Percentiles rank a stretch among this genome's conserved stretches.
Conservation (phyloP, 2,113 vertebrate genomes). For the Phrynosoma platyrhinos region DNA sequence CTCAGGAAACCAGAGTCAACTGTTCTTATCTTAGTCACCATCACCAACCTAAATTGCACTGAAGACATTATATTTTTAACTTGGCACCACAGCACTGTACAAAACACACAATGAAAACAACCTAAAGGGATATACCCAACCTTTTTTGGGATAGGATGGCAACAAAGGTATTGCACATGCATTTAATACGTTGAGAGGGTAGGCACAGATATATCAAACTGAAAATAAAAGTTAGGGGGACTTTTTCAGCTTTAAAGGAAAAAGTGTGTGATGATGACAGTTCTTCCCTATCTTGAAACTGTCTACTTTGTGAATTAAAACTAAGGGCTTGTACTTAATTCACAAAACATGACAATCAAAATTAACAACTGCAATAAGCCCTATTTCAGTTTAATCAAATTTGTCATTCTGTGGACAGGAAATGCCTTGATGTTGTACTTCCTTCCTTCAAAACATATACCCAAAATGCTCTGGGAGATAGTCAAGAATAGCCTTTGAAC, state of each 20-base stretch:
- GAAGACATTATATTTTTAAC: conserved; percentile 24
- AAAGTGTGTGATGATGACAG: not conserved
- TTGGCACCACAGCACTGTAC: conserved; percentile 20
- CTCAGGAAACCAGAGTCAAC: conserved; percentile 47
- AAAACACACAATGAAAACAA: conserved; percentile 12
- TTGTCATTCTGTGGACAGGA: not conserved
- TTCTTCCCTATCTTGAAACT: not conserved
- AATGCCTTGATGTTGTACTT: not conserved
- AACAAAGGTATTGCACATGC: not conserved
- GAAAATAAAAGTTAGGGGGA: not conserved
- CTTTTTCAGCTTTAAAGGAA: not conserved
- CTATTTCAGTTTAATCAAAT: not conserved
- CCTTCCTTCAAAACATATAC: not conserved
- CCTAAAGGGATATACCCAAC: not conserved
- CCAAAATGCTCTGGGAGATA: not conserved
- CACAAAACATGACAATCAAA: not conserved
- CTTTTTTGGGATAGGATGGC: not conserved
- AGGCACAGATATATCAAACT: not conserved
- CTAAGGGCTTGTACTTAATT: not conserved
- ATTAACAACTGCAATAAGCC: conserved; percentile 5
- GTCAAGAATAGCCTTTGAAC: not conserved
- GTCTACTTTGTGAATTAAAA: not conserved
- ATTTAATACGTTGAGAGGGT: conserved; percentile 4
- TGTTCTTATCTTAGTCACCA: conserved; percentile 21
- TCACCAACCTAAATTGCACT: conserved; percentile 6